Percentiles rank a stretch among this genome's conserved stretches.
These are phyloP conservation scores for Allobates femoralis DNA, from an alignment of 2,797 vertebrate genomes.

Conservation along the genomic window DNA sequence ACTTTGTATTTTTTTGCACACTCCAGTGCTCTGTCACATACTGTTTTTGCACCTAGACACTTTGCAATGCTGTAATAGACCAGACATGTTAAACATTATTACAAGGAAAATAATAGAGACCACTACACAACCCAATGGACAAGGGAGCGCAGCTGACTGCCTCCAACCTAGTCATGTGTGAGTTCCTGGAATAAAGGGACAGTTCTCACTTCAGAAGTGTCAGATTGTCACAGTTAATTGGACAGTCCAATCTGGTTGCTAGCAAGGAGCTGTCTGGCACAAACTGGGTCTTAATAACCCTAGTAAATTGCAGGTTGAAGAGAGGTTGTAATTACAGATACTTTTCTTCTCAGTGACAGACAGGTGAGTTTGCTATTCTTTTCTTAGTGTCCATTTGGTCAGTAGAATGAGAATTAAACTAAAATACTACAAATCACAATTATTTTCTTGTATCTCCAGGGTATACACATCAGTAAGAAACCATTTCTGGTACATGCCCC, in stretches of 20 bases:
- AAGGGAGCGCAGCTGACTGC: background rate
- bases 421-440: background rate
- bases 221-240: constrained; percentile 42
- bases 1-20: constrained; percentile 77
- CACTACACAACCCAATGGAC: background rate
- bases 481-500: background rate
- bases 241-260: constrained; percentile 17
- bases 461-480: background rate
- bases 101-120: background rate
- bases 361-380: background rate
- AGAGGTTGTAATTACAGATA: constrained; percentile 26
- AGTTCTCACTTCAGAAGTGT: constrained; percentile 19
- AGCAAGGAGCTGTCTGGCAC: constrained; percentile 12
- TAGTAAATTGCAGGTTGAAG: constrained; percentile 28
- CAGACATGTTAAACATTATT: constrained; percentile 5
- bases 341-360: constrained; percentile 1
- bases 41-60: constrained; percentile 84
- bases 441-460: background rate
- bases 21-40: constrained; percentile 80
- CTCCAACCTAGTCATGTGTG: constrained; percentile 4
- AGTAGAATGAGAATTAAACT: background rate
- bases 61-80: constrained; percentile 80
- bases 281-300: constrained; percentile 26
- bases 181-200: constrained; percentile 22
- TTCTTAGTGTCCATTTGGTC: constrained; percentile 14